Base-by-base conservation (phyloP, 1,140 invertebrate species). In the Trichonephila inaurata region DNA sequence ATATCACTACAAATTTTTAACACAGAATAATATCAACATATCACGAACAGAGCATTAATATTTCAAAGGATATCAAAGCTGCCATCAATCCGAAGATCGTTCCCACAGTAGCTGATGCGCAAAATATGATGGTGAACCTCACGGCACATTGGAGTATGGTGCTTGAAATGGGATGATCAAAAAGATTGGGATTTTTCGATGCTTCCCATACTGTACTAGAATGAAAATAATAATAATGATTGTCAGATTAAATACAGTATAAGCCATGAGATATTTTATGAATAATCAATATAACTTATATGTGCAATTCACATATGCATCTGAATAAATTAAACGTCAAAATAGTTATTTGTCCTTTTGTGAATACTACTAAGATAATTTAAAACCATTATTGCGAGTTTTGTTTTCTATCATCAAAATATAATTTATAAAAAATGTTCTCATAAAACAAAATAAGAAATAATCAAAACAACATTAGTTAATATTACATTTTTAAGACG, bases 111-210 rank as follows among this genome's bases (percentile, higher is more conserved):
- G 99, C 98, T 12, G 99, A 99, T 4, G 98, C 98, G 96, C 99
- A 99, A 95, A 99, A 99, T 98, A 99, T 99, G 66, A 98, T 96
- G 95, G 98, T 98, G 95, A 99, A 99, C 91, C 98, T 97, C 93
- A 98, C 95, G 14, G 99, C 97, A 1, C 98, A 98, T 94, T 98
- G 97, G 21, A 99, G 96, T 94, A 99, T 97, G 18, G 69, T 83
- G 6, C 7, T 21, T 18, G 90, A 92, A 14, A 92, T 83, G 6
- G 90, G 40, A 62, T 51, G 28, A 64, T 92, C 81, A 14, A 77
- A 51, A 21, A 77, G 98, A 98, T 96, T 98, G 97, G 6, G 98
- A 97, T 3, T 97, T 97, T 92, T 96, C 95, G 91, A 96, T 95
- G 85, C 96, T 96, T 6, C 97, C 97, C 96, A 98, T 97, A 64